Percentiles rank a stretch among this genome's conserved stretches.
These are phyloP conservation scores for Corydoras maculifer DNA, from an alignment of 2,113 vertebrate species.

Conservation along the genomic window DNA sequence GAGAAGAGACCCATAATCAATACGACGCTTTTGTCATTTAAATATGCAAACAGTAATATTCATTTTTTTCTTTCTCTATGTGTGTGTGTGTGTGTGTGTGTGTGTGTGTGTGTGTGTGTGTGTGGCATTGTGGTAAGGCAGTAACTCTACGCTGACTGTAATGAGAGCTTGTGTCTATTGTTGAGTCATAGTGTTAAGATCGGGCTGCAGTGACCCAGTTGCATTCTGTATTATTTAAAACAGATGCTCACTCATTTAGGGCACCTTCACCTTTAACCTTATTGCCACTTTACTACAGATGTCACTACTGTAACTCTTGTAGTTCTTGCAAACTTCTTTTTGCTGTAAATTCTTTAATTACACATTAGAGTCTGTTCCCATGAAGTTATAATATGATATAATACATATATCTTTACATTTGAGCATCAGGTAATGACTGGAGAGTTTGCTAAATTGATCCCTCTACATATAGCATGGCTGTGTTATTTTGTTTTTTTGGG, in stretches of 20 bases:
- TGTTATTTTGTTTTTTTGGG: no score
- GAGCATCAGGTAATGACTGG: no score
- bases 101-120: constrained; percentile 11
- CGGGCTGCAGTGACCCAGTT: neutral
- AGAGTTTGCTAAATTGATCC: no score
- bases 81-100: neutral
- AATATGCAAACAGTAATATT: constrained; percentile 18
- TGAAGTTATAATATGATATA: no score
- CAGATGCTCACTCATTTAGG: constrained; percentile 20
- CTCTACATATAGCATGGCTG: no score
- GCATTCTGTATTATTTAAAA: constrained; percentile 1
- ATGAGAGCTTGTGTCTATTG: constrained; percentile 8
- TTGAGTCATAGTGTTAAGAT: neutral
- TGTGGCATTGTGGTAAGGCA: neutral
- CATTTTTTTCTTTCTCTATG: neutral
- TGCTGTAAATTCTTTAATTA: neutral
- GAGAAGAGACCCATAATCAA: constrained; percentile 13
- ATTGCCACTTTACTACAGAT: constrained; percentile 8
- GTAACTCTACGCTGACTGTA: constrained; percentile 23
- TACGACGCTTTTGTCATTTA: constrained; percentile 16
- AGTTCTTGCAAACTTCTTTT: neutral
- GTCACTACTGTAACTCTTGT: neutral
- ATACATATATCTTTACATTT: no score
- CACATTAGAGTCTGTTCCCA: no score
- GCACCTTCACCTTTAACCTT: neutral